Conservation (phyloP, 2,113 vertebrate genomes). For the Rissa tridactyla region DNA sequence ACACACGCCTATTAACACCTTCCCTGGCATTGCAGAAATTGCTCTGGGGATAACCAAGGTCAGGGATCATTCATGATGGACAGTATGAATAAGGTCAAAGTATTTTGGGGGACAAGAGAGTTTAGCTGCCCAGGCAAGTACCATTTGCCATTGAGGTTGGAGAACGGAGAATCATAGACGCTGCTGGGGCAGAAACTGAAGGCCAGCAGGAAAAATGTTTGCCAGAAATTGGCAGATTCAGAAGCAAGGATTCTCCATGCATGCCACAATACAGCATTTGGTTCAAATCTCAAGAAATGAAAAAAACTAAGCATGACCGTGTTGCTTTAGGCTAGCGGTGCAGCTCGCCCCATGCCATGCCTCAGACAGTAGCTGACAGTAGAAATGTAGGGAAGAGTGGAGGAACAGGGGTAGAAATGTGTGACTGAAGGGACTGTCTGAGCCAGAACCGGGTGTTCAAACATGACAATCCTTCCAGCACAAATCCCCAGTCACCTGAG, state of each 20-base stretch:
- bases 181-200: not conserved
- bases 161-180: too few species aligned
- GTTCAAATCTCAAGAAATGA: not conserved
- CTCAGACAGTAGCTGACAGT: not conserved
- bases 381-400: not conserved
- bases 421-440: not conserved
- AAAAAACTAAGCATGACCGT: not conserved
- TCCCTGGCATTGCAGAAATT: not conserved
- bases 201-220: not conserved
- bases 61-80: not conserved
- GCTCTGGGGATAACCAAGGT: accelerated
- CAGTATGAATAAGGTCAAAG: not conserved
- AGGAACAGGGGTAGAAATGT: not conserved
- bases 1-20: not conserved
- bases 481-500: not conserved
- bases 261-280: not conserved
- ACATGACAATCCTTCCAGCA: not conserved
- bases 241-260: not conserved
- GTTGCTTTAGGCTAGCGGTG: not conserved
- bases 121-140: not conserved
- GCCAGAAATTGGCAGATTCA: not conserved
- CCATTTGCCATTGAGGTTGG: not conserved
- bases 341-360: not conserved
- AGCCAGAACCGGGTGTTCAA: not conserved
- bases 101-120: accelerated